A percentile compares a stretch with the other conserved stretches of the same genome.
phyloP scores from a whole-genome alignment of 2,888 invertebrate species.

The Scaptomyza flava region DNA sequence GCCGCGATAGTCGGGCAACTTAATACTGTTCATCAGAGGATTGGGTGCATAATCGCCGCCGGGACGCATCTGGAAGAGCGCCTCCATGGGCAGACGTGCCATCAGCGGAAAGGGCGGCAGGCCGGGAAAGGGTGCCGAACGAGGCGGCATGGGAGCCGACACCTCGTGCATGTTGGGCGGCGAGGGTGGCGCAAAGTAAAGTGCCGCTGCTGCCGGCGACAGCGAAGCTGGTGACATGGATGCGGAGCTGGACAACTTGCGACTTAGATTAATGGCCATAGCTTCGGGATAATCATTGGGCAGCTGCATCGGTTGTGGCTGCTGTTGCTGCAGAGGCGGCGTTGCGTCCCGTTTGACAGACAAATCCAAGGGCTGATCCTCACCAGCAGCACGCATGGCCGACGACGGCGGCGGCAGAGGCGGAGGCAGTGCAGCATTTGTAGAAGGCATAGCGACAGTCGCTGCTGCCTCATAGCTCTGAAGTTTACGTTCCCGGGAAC shows the following conservation, averaged over 20 bases:
- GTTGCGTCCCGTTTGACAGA: conserved; percentile 92
- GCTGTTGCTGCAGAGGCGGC: conserved; percentile 85
- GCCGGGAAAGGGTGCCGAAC: conserved; percentile 45
- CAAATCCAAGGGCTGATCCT: conserved; percentile 95
- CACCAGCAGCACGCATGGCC: conserved; percentile 44
- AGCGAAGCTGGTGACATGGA: conserved; percentile 72
- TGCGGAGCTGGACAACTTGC: conserved; percentile 87
- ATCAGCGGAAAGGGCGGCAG: conserved; percentile 84
- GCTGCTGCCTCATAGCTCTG: conserved; percentile 77
- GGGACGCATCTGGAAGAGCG: conserved; percentile 86
- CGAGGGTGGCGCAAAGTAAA: conserved; percentile 79
- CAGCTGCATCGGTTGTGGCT: conserved; percentile 77
- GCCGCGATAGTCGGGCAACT: conserved; percentile 85
- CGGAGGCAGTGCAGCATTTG: conserved; percentile 37
- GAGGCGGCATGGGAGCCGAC: conserved; percentile 59
- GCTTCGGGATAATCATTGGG: conserved; percentile 85
- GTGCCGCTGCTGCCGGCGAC: conserved; percentile 79
- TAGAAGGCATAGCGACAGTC: background rate
- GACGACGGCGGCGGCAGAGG: background rate
- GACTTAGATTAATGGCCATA: conserved; percentile 90
- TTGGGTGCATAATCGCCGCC: conserved; percentile 87
- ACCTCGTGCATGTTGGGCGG: conserved; percentile 68
- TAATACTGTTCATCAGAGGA: conserved; percentile 87
- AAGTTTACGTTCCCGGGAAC: conserved; percentile 93
- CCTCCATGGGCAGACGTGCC: conserved; percentile 88